These are phyloP conservation scores for Drosophila melanica DNA, from an alignment of 1,140 invertebrate species.

Conservation along the genomic window DNA sequence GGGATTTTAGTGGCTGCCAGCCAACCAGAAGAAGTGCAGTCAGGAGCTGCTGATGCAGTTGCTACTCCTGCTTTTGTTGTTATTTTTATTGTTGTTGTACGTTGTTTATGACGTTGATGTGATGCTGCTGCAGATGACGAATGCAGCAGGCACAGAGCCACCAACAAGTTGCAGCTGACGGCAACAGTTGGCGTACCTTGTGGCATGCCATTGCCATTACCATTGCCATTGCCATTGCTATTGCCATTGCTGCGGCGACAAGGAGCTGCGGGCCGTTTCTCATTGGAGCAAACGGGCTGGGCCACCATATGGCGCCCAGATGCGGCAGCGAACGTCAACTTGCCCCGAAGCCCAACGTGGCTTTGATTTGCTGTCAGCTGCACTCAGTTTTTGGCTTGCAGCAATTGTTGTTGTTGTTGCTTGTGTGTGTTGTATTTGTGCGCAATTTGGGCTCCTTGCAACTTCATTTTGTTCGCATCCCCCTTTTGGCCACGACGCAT, in stretches of 20 bases:
- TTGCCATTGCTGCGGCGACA: slow-evolving; percentile 7
- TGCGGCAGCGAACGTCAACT: slow-evolving; percentile 22
- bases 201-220: slow-evolving; percentile 4
- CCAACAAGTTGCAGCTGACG: slow-evolving; percentile 73
- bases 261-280: slow-evolving; percentile 38
- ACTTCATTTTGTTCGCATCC: slow-evolving; percentile 80
- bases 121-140: slow-evolving; percentile 48
- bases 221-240: neutral
- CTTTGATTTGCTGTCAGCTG: slow-evolving; percentile 56
- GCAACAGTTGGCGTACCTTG: slow-evolving; percentile 63
- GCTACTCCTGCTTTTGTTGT: neutral
- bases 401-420: slow-evolving; percentile 11
- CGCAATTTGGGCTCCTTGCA: slow-evolving; percentile 49
- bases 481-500: slow-evolving; percentile 58
- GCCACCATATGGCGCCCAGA: slow-evolving; percentile 32
- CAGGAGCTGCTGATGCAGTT: slow-evolving; percentile 31
- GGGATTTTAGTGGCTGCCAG: slow-evolving; percentile 52
- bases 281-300: slow-evolving; percentile 39
- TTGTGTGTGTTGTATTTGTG: neutral
- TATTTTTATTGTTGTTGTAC: slow-evolving; percentile 17
- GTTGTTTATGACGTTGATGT: slow-evolving; percentile 72
- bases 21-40: slow-evolving; percentile 68
- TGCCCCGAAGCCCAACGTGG: slow-evolving; percentile 17
- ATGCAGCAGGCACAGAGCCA: slow-evolving; percentile 41
- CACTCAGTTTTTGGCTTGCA: slow-evolving; percentile 21